Evolutionary conservation across 2,113 vertebrate genomes (phyloP).

Genomic region (Atlantisia rogersi): DNA sequence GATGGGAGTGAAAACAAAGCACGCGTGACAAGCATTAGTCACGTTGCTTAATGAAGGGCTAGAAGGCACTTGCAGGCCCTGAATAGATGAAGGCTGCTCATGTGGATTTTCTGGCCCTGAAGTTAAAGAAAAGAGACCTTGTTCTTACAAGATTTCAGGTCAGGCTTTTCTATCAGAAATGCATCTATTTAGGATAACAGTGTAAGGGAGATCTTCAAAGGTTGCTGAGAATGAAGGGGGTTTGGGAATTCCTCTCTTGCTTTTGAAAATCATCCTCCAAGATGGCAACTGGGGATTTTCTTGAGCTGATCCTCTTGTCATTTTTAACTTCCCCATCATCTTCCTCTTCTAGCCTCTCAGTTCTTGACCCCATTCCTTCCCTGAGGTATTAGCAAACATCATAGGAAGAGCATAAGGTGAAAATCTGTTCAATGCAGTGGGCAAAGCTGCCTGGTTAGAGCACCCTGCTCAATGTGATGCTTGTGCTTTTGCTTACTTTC

Average conservation of each 20-base stretch:
- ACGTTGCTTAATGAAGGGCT: neutral
- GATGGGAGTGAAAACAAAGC: neutral
- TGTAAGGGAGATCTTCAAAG: neutral
- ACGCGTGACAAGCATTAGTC: neutral
- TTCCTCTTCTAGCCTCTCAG: neutral
- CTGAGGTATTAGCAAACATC: neutral
- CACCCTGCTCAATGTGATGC: neutral
- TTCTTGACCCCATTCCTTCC: neutral
- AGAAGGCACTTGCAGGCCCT: neutral
- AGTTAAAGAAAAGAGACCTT: slow-evolving; percentile 19
- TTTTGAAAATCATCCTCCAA: neutral
- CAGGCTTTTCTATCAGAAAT: slow-evolving; percentile 8
- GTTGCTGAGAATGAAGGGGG: neutral
- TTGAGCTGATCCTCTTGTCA: neutral
- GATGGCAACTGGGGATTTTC: neutral
- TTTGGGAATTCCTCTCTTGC: neutral
- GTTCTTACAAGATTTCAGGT: slow-evolving; percentile 21
- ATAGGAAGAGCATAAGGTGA: neutral
- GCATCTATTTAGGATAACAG: neutral
- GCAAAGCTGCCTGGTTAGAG: neutral
- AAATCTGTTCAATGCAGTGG: neutral
- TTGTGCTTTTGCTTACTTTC: neutral
- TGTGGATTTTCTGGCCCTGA: slow-evolving; percentile 16
- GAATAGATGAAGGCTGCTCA: neutral
- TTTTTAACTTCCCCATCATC: neutral